A percentile compares a stretch with the other conserved stretches of the same genome.
Evolutionary conservation across 2,888 invertebrate genomes (phyloP).

Genomic region (Yponomeuta plumbellus): DNA sequence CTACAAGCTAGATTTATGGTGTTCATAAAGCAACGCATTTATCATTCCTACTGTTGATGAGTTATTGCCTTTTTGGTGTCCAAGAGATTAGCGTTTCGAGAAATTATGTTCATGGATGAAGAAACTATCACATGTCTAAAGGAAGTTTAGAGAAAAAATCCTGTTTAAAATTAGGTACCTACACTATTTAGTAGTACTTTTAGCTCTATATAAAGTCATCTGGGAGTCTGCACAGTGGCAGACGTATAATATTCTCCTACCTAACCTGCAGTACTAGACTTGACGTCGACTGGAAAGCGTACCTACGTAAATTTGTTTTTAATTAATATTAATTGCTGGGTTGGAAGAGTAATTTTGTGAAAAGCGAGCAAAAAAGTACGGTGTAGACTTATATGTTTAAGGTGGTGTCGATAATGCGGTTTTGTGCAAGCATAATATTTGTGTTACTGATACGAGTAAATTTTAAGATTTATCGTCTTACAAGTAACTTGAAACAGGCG

Average conservation of each 20-base stretch:
- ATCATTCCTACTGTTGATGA: conserved; percentile 2
- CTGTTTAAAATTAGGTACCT: not conserved
- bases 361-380: not conserved
- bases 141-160: not conserved
- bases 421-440: not conserved
- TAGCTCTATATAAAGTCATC: not conserved
- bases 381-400: not conserved
- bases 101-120: not conserved
- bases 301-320: conserved; percentile 15
- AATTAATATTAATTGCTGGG: conserved; percentile 15
- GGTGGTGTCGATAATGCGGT: not conserved
- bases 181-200: not conserved
- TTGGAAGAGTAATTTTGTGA: conserved; percentile 1
- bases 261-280: not conserved
- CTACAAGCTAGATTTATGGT: conserved; percentile 5
- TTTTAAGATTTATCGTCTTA: not conserved
- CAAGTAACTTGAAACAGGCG: conserved; percentile 1
- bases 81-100: not conserved
- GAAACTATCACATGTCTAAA: not conserved
- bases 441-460: not conserved
- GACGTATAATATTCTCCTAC: not conserved
- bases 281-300: conserved; percentile 7
- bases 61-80: not conserved
- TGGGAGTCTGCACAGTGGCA: not conserved
- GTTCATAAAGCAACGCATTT: not conserved